Base-by-base conservation (phyloP, 2,113 vertebrate species). In the Ciconia stormi region DNA sequence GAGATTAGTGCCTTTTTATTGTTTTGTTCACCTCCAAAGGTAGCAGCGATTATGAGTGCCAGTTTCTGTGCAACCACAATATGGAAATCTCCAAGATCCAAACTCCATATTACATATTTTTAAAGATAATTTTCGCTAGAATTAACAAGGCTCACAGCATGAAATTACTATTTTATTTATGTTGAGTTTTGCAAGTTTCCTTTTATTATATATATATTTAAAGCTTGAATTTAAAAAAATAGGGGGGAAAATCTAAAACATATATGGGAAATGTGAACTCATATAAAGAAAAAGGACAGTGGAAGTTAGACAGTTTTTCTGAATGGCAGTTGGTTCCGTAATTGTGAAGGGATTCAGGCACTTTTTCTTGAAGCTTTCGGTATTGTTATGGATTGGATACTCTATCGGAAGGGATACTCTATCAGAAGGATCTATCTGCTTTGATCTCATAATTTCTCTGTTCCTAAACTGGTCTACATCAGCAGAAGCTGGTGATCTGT, bases 401-500 rank as follows among this genome's bases (percentile, higher is more conserved):
- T 88, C 55, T 78, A 76, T 76, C 80, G 95, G 87, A 94, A 81
- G 70, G 46, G 63, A n/a, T 52, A 55, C 25, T 88, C 55, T 78
- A 76, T 76, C 80, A 96, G 87, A 94, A 81, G 70, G 46, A 95
- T 87, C 40, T 71, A 27, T 69, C 70, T 53, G 49, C 90, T 93
- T 93, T 92, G 82, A 92, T 90, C 91, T 94, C 13, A 1, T 82
- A 89, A 95, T 80, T 91, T 85, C 91, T 85, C 26, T 87, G 81
- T 69, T 96, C 62, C 73, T 87, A 82, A 94, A 94, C 74, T 40
- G 73, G 46, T 85, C 66, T 78, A 42, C 40, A 74, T 58, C 80
- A 93, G 90, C 77, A 85, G 81, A 92, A 90, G 67, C 58, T 71
- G 59, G 56, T 13, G 27, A 90, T 47, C 29, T 95, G 47, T 26